phyloP scores from a whole-genome alignment of 2,797 vertebrate species.

The Enteromius argenteus region DNA sequence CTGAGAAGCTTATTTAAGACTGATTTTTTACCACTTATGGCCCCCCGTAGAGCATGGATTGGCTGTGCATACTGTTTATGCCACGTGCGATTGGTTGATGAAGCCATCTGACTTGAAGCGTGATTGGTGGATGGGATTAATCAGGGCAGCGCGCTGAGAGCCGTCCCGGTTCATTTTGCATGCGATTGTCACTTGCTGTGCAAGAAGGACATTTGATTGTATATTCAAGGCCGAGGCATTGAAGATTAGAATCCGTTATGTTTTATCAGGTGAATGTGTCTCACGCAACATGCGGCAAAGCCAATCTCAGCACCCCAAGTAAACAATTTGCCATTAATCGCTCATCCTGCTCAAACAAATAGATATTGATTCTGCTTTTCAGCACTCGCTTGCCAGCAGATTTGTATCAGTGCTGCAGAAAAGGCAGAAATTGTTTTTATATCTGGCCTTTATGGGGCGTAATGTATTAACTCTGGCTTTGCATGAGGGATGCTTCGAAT shows the following conservation, averaged over 20 bases:
- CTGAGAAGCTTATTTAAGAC: slow-evolving; percentile 68
- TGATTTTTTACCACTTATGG: slow-evolving; percentile 45
- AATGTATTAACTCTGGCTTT: slow-evolving; percentile 17
- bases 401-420: slow-evolving; percentile 44
- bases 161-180: slow-evolving; percentile 52
- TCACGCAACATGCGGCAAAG: slow-evolving; percentile 43
- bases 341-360: slow-evolving; percentile 67
- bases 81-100: slow-evolving; percentile 36
- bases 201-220: slow-evolving; percentile 56
- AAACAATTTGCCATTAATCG: slow-evolving; percentile 64
- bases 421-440: slow-evolving; percentile 20
- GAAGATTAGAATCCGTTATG: slow-evolving; percentile 60
- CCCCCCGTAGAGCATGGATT: slow-evolving; percentile 51
- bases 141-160: slow-evolving; percentile 45
- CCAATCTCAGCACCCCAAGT: slow-evolving; percentile 62
- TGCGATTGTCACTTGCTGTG: slow-evolving; percentile 54
- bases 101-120: slow-evolving; percentile 19
- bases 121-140: slow-evolving; percentile 51
- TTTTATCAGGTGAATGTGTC: slow-evolving; percentile 56
- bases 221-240: slow-evolving; percentile 51
- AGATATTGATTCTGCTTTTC: slow-evolving; percentile 69
- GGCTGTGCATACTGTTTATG: slow-evolving; percentile 36
- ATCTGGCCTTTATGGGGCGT: slow-evolving; percentile 15
- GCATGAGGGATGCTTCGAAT: not conserved
- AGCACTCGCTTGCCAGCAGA: slow-evolving; percentile 62